These are phyloP conservation scores for Trachymyrmex cornetzi DNA, from an alignment of 1,140 invertebrate genomes.

Conservation along the genomic window DNA sequence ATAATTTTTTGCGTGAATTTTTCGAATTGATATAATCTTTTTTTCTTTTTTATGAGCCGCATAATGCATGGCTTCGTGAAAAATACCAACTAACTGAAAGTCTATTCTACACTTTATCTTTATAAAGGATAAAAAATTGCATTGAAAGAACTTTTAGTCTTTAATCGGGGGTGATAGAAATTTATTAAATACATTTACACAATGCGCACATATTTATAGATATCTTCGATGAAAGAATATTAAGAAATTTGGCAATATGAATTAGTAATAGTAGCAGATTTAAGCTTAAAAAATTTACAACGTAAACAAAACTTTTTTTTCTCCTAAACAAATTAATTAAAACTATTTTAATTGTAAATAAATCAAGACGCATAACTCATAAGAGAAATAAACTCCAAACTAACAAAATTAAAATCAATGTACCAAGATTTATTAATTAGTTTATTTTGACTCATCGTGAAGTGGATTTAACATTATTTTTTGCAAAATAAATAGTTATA, in stretches of 20 bases:
- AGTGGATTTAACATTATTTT: background rate
- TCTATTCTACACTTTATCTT: background rate
- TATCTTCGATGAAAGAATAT: background rate
- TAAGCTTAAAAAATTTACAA: background rate
- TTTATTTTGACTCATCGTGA: background rate
- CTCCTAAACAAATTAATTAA: background rate
- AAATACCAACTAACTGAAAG: background rate
- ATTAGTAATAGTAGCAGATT: background rate
- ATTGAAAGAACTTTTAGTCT: background rate
- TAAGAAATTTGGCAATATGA: background rate
- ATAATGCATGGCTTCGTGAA: background rate
- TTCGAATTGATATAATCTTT: conserved; percentile 23
- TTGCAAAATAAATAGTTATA: background rate
- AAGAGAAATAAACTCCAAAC: background rate
- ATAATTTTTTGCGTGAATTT: conserved; percentile 16
- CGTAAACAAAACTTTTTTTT: no score
- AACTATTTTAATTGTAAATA: background rate
- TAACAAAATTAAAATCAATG: background rate
- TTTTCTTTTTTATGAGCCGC: background rate
- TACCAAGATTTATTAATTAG: background rate
- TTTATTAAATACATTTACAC: background rate
- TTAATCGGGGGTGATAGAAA: background rate
- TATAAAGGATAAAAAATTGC: background rate
- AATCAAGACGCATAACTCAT: background rate
- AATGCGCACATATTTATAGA: background rate